Evolutionary conservation across 2,797 vertebrate species (phyloP).

Genomic region (Fratercula arctica): DNA sequence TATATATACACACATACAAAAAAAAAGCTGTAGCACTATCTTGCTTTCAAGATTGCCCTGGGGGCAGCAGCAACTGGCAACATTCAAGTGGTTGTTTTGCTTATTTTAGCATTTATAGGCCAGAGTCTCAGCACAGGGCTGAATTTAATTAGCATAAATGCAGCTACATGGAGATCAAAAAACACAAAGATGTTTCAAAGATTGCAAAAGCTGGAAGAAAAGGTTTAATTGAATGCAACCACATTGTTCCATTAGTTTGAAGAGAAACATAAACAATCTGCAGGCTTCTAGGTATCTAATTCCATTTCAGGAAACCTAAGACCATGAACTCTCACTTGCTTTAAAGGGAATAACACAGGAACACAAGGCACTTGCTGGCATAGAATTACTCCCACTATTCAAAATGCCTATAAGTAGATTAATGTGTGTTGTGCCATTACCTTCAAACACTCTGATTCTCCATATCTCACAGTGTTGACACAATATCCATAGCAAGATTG

Average conservation of each 20-base stretch:
- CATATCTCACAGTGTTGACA: not conserved
- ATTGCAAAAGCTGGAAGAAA: conserved; percentile 27
- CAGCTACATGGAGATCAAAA: conserved; percentile 53
- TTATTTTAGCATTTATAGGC: conserved; percentile 50
- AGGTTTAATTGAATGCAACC: conserved; percentile 19
- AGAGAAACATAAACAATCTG: conserved; percentile 50
- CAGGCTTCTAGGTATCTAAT: conserved; percentile 47
- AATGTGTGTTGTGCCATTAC: not conserved
- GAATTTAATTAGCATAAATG: conserved; percentile 54
- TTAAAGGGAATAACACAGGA: not conserved
- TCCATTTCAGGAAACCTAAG: conserved; percentile 3
- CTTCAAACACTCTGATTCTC: not conserved
- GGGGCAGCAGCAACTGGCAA: not conserved
- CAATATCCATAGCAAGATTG: not conserved
- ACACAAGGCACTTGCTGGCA: not conserved
- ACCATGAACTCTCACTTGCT: not conserved
- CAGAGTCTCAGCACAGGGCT: not conserved
- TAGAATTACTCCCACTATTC: conserved; percentile 11
- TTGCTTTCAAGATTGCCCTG: not conserved
- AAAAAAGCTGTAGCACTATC: not conserved
- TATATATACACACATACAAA: not conserved
- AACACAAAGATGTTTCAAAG: conserved; percentile 34
- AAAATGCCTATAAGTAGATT: not conserved
- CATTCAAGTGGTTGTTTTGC: not conserved
- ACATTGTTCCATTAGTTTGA: conserved; percentile 15